Conservation (phyloP, 2,888 invertebrate species). For the Poecilobothrus nobilitatus region DNA sequence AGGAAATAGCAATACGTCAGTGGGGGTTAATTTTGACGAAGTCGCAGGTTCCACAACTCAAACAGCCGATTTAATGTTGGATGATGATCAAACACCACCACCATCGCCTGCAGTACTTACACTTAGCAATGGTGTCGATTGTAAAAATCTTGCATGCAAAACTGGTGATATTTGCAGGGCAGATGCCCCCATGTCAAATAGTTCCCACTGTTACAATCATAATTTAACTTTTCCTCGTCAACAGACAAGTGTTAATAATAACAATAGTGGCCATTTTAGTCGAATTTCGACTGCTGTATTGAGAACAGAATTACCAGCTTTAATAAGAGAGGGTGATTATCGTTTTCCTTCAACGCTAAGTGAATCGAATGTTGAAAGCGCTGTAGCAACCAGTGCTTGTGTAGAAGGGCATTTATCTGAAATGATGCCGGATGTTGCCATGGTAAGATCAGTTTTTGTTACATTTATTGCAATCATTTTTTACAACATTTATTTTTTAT, state of each 20-base stretch:
- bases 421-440: slow-evolving; percentile 86
- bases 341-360: slow-evolving; percentile 34
- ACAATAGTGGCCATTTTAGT: slow-evolving; percentile 30
- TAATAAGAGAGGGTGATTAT: slow-evolving; percentile 56
- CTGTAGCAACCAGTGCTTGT: slow-evolving; percentile 47
- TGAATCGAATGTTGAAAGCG: slow-evolving; percentile 24
- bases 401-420: slow-evolving; percentile 67
- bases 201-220: slow-evolving; percentile 49
- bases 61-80: slow-evolving; percentile 32
- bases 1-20: slow-evolving; percentile 23
- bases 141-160: slow-evolving; percentile 23
- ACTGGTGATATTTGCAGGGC: slow-evolving; percentile 27
- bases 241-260: slow-evolving; percentile 30
- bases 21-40: slow-evolving; percentile 28
- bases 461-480: background rate
- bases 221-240: slow-evolving; percentile 57
- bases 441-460: slow-evolving; percentile 43
- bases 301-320: slow-evolving; percentile 54
- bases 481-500: background rate
- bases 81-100: slow-evolving; percentile 40
- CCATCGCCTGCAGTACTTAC: slow-evolving; percentile 42
- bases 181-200: slow-evolving; percentile 33
- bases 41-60: slow-evolving; percentile 34
- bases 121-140: background rate
- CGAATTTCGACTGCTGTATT: slow-evolving; percentile 40